Evolutionary conservation across 2,888 invertebrate species (phyloP).

Genomic region (Aethes cnicana): DNA sequence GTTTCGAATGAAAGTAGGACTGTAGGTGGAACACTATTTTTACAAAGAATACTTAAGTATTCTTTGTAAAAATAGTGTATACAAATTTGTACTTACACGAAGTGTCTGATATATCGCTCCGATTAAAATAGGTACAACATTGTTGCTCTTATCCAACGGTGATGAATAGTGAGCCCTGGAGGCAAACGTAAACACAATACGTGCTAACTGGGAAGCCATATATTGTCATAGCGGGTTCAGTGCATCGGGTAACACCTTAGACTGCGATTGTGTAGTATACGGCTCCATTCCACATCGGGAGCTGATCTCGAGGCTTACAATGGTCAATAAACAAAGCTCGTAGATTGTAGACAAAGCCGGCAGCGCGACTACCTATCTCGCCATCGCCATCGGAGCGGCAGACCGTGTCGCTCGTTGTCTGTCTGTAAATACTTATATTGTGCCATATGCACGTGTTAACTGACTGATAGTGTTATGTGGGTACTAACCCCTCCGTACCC

Average conservation of each 20-base stretch:
- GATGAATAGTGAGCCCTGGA: conserved; percentile 7
- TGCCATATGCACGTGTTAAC: conserved; percentile 62
- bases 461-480: conserved; percentile 34
- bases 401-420: conserved; percentile 71
- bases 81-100: no score
- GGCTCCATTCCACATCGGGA: conserved; percentile 63
- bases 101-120: no score
- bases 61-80: no score
- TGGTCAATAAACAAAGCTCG: conserved; percentile 74
- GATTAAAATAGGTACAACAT: no score
- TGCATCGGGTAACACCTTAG: conserved; percentile 34
- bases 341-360: conserved; percentile 69
- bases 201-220: conserved; percentile 35
- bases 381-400: conserved; percentile 68
- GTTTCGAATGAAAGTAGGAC: no score
- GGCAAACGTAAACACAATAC: conserved; percentile 25
- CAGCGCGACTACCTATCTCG: conserved; percentile 52
- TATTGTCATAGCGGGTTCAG: conserved; percentile 36
- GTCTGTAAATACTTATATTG: conserved; percentile 67
- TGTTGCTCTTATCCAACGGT: background rate
- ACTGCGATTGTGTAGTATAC: conserved; percentile 45
- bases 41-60: no score
- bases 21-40: no score
- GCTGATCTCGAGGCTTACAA: conserved; percentile 64
- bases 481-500: conserved; percentile 31